Evolutionary conservation across 2,113 vertebrate species (phyloP).

Genomic region (Saimiri boliviensis): DNA sequence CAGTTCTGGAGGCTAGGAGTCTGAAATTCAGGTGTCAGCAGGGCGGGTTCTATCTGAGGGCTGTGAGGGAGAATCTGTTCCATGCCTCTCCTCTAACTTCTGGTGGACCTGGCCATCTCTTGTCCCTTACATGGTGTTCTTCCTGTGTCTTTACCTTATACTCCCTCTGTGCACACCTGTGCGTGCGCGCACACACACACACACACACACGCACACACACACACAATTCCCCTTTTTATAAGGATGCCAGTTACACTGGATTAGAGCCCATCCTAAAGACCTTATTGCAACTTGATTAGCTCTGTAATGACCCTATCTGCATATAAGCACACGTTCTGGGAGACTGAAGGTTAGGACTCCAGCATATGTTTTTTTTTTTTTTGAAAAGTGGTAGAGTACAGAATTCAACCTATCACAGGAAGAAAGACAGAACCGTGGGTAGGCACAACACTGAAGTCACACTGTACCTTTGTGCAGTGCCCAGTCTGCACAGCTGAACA

Average conservation of each 20-base stretch:
- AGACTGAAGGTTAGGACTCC: not conserved
- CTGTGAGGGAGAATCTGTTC: not conserved
- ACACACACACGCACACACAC: no score
- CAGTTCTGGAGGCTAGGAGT: not conserved
- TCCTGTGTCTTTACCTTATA: not conserved
- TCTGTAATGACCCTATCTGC: not conserved
- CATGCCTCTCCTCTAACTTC: not conserved
- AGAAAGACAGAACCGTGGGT: not conserved
- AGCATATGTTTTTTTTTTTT: not conserved
- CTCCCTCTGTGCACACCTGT: not conserved
- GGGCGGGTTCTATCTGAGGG: not conserved
- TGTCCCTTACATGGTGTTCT: not conserved
- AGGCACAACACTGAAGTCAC: not conserved
- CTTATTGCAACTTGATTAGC: not conserved
- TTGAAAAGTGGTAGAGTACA: not conserved
- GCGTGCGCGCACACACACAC: not conserved
- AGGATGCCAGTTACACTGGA: not conserved
- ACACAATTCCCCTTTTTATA: not conserved
- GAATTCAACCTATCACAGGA: not conserved
- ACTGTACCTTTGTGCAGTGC: not conserved
- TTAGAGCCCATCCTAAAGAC: not conserved
- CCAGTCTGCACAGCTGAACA: accelerated
- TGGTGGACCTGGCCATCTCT: not conserved
- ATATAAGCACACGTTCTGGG: not conserved
- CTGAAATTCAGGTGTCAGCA: no score